Percentiles rank a stretch among this genome's conserved stretches.
Conservation (phyloP, 2,797 vertebrate species). For the Brachyrhaphis roseni region DNA sequence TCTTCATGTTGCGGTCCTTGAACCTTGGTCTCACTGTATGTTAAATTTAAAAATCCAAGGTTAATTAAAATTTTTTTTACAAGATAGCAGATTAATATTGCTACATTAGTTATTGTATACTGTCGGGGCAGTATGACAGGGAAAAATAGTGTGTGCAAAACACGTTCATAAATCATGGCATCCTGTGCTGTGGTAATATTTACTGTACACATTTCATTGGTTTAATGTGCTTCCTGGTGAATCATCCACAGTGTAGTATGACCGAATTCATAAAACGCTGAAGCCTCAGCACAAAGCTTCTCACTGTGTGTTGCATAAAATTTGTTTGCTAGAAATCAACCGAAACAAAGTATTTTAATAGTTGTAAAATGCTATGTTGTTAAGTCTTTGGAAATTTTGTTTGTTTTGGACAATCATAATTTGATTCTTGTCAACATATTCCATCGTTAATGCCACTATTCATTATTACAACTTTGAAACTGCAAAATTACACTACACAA, state of each 20-base stretch:
- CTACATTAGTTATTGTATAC: neutral
- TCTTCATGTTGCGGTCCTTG: constrained; percentile 79
- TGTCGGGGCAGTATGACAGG: too few species aligned
- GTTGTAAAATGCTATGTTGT: constrained; percentile 2
- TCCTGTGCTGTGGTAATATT: neutral
- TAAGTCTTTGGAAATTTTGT: neutral
- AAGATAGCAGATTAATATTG: neutral
- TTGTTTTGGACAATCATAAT: neutral
- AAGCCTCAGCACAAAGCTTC: neutral
- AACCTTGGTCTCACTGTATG: constrained; percentile 86
- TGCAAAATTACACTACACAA: neutral
- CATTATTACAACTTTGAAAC: neutral
- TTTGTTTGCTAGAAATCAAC: neutral
- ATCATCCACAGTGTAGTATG: neutral
- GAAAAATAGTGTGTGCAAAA: neutral
- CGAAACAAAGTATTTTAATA: neutral
- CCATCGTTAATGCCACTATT: neutral
- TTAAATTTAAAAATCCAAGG: neutral
- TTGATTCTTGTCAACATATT: neutral
- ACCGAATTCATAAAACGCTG: constrained; percentile 4
- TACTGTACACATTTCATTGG: neutral
- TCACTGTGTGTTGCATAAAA: constrained; percentile 2
- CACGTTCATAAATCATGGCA: neutral
- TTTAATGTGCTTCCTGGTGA: neutral
- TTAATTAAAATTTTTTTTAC: neutral